Conservation (phyloP, 2,113 vertebrate genomes). For the Cyprinus carpio region DNA sequence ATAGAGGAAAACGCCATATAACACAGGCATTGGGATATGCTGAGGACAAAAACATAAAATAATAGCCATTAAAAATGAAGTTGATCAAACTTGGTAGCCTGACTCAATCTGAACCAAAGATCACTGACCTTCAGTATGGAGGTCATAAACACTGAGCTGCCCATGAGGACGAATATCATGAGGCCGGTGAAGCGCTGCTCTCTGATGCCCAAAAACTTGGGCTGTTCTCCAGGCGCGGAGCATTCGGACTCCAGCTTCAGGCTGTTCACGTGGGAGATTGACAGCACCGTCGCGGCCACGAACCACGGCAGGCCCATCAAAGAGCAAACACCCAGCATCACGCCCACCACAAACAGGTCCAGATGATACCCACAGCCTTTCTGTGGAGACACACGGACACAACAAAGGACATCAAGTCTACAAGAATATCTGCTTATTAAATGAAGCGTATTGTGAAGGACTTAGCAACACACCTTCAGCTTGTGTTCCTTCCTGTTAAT, state of each 20-base stretch:
- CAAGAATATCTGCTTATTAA: background rate
- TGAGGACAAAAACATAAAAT: slow-evolving; percentile 63
- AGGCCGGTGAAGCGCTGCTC: slow-evolving; percentile 98
- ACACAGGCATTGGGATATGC: slow-evolving; percentile 98
- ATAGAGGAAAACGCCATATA: slow-evolving; percentile 98
- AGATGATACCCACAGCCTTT: slow-evolving; percentile 98
- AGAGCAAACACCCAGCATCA: slow-evolving; percentile 97
- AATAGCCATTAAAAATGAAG: background rate
- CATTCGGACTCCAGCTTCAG: slow-evolving; percentile 97
- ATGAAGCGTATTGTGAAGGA: background rate
- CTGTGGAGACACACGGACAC: slow-evolving; percentile 67
- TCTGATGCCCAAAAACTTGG: slow-evolving; percentile 95
- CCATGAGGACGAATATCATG: slow-evolving; percentile 99
- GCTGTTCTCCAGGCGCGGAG: slow-evolving; percentile 96
- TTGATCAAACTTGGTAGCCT: background rate
- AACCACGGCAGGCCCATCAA: slow-evolving; percentile 98
- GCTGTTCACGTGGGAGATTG: slow-evolving; percentile 97
- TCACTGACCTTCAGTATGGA: slow-evolving; percentile 90
- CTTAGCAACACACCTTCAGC: slow-evolving; percentile 81
- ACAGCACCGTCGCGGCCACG: slow-evolving; percentile 97
- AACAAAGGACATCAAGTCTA: background rate
- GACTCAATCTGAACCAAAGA: background rate
- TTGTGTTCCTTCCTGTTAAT: slow-evolving; percentile 99
- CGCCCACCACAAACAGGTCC: slow-evolving; percentile 93
- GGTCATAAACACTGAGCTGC: slow-evolving; percentile 98